phyloP scores from a whole-genome alignment of 2,888 invertebrate species.

The Diarsia brunnea region DNA sequence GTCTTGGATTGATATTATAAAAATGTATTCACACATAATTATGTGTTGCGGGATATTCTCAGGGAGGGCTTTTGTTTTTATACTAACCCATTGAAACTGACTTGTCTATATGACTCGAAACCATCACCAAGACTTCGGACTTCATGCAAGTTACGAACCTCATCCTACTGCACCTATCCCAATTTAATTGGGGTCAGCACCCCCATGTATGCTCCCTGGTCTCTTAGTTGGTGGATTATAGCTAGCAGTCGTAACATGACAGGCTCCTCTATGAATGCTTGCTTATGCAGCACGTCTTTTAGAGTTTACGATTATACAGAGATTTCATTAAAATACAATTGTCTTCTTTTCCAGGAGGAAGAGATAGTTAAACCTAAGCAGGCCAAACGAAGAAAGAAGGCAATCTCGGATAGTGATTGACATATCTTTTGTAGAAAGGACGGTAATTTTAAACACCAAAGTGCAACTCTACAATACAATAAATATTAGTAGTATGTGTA shows the following conservation, averaged over 20 bases:
- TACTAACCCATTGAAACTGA: not conserved
- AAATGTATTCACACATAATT: not conserved
- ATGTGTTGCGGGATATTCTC: not conserved
- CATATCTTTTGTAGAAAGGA: conserved; percentile 86
- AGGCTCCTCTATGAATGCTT: not conserved
- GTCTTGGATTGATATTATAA: not conserved
- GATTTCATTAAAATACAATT: not conserved
- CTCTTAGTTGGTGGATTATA: too few relatives aligned
- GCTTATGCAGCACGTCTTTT: too few relatives aligned
- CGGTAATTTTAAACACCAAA: conserved; percentile 88
- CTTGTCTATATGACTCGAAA: not conserved
- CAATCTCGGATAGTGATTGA: conserved; percentile 98
- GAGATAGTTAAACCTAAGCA: conserved; percentile 97
- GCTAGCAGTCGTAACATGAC: not conserved
- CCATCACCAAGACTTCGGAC: not conserved
- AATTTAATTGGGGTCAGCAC: not conserved
- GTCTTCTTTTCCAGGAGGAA: conserved; percentile 93
- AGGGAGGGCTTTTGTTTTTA: not conserved
- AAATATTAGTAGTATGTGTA: conserved; percentile 81
- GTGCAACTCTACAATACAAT: conserved; percentile 89
- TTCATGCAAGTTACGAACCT: not conserved
- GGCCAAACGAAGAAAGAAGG: conserved; percentile 97
- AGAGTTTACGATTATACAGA: too few relatives aligned
- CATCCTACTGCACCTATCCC: not conserved
- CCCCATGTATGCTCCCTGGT: not conserved